Percentiles rank a stretch among this genome's conserved stretches.
Evolutionary conservation across 2,888 invertebrate species (phyloP).

Genomic region (Sesia bembeciformis): DNA sequence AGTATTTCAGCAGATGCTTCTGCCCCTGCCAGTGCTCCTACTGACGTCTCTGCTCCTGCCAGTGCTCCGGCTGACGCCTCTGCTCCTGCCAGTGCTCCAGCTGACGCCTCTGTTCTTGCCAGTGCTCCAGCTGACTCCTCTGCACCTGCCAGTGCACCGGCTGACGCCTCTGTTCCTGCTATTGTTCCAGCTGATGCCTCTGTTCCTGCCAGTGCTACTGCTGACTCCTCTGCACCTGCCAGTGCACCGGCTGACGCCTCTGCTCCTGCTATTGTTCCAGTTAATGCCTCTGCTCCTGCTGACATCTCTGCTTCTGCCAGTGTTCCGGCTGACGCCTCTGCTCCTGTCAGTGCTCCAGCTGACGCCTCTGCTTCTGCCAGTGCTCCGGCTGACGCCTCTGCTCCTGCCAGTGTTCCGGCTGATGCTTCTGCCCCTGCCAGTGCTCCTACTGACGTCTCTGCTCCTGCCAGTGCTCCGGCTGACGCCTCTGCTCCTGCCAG

Average conservation of each 20-base stretch:
- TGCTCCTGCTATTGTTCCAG: not conserved
- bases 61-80: not conserved
- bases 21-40: not conserved
- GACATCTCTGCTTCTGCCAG: not conserved
- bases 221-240: not conserved
- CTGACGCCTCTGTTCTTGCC: not conserved
- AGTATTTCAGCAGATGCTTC: not conserved
- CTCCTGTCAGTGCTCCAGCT: conserved; percentile 1
- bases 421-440: not conserved
- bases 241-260: not conserved
- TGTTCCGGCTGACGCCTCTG: not conserved
- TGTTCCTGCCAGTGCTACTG: too few relatives aligned
- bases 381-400: not conserved
- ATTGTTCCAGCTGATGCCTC: conserved; percentile 1
- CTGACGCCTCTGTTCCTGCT: conserved; percentile 2
- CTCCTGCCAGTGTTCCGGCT: not conserved
- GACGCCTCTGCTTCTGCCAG: not conserved
- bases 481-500: not conserved
- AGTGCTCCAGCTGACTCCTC: conserved; percentile 10
- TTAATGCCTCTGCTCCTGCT: not conserved
- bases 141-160: conserved; percentile 7
- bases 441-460: not conserved
- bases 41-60: conserved; percentile 3
- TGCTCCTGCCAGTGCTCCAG: conserved; percentile 1
- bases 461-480: not conserved